Conservation (phyloP, 2,888 invertebrate species). For the Cephus rjabovi region DNA sequence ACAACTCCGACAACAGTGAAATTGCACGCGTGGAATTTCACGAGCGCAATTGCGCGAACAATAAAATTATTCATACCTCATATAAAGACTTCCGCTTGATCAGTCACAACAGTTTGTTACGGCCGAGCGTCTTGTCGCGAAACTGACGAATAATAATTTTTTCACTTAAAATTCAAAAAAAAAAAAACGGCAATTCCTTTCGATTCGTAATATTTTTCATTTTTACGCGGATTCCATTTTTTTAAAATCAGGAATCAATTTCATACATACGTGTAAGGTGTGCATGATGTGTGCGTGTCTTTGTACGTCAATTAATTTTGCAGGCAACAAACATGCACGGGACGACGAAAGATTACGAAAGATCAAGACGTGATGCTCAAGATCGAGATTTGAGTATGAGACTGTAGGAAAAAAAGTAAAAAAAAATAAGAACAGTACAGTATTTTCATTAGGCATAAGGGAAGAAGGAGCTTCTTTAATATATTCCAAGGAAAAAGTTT, state of each 20-base stretch:
- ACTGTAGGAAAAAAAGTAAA: conserved; percentile 21
- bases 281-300: background rate
- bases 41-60: background rate
- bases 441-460: background rate
- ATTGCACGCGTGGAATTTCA: background rate
- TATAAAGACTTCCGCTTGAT: background rate
- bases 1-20: background rate
- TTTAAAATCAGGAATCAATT: background rate
- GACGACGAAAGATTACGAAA: background rate
- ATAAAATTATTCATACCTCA: background rate
- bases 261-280: background rate
- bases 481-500: background rate
- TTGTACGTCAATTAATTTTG: background rate
- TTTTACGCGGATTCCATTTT: background rate
- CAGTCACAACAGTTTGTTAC: background rate
- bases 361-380: background rate
- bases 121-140: background rate
- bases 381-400: background rate
- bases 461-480: background rate
- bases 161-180: background rate
- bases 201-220: background rate
- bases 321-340: background rate
- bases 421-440: conserved; percentile 7
- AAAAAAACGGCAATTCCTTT: background rate
- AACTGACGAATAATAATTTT: background rate